Evolutionary conservation across 2,797 vertebrate species (phyloP).

Genomic region (Argyrosomus regius): DNA sequence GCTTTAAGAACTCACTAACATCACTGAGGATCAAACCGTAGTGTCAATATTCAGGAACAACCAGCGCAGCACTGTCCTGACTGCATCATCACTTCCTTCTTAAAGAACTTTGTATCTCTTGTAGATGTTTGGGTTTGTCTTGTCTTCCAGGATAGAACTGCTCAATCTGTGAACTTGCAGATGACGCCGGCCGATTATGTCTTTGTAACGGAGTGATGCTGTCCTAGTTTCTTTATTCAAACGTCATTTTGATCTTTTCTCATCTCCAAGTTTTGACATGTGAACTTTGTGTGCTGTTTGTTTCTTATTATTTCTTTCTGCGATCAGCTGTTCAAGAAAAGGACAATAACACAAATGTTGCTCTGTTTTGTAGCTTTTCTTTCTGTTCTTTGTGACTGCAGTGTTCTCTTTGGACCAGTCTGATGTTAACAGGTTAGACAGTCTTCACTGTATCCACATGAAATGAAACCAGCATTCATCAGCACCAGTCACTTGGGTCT

Average conservation of each 20-base stretch:
- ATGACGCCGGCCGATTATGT: constrained; percentile 54
- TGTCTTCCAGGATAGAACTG: constrained; percentile 18
- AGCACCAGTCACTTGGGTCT: constrained; percentile 38
- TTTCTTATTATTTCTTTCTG: constrained; percentile 34
- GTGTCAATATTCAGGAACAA: constrained; percentile 53
- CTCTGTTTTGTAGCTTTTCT: constrained; percentile 31
- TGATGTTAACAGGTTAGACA: constrained; percentile 51
- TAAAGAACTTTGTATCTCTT: constrained; percentile 33
- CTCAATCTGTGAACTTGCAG: constrained; percentile 40
- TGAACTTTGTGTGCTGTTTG: constrained; percentile 31
- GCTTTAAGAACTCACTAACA: constrained; percentile 29
- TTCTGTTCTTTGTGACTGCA: constrained; percentile 21
- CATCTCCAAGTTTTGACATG: constrained; percentile 45
- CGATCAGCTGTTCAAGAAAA: constrained; percentile 38
- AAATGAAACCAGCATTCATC: constrained; percentile 53
- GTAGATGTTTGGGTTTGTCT: constrained; percentile 42
- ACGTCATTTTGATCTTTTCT: neutral
- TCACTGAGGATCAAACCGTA: constrained; percentile 9
- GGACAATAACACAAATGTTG: constrained; percentile 57
- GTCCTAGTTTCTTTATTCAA: constrained; percentile 1
- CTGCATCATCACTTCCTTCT: constrained; percentile 35
- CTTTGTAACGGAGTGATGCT: constrained; percentile 48
- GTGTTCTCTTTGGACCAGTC: constrained; percentile 43
- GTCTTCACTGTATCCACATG: constrained; percentile 44
- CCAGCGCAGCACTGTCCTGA: constrained; percentile 40